phyloP scores from a whole-genome alignment of 2,113 vertebrate genomes.

The Larimichthys crocea region DNA sequence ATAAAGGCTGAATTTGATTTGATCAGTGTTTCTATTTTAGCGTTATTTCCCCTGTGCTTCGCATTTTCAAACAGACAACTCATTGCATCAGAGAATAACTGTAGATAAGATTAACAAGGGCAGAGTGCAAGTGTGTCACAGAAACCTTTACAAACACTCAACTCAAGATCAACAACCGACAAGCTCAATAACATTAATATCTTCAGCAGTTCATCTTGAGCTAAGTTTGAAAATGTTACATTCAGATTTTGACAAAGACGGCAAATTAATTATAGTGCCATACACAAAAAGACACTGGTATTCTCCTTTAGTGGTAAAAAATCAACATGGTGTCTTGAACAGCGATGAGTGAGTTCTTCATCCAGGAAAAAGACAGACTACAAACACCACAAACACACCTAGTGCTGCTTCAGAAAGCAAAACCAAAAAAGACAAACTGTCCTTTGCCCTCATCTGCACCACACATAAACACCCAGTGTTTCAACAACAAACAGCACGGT shows the following conservation, averaged over 20 bases:
- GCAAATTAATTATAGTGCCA: not conserved
- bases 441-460: slow-evolving; percentile 22
- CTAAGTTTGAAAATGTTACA: not conserved
- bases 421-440: not conserved
- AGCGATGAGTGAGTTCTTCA: not conserved
- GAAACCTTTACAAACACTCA: not conserved
- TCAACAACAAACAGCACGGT: slow-evolving; percentile 53
- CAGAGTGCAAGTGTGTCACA: not conserved
- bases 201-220: not conserved
- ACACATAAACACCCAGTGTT: slow-evolving; percentile 49
- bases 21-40: not conserved
- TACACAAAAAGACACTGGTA: not conserved
- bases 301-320: not conserved
- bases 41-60: not conserved
- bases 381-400: not conserved
- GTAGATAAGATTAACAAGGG: not conserved
- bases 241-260: not conserved
- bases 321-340: not conserved
- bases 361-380: not conserved
- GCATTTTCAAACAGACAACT: not conserved
- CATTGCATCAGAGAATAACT: not conserved
- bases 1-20: not conserved
- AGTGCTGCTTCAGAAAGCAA: not conserved
- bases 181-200: not conserved
- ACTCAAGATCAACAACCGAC: not conserved